A percentile compares a stretch with the other conserved stretches of the same genome.
Conservation (phyloP, 2,888 invertebrate genomes). For the Lochmaea capreae region DNA sequence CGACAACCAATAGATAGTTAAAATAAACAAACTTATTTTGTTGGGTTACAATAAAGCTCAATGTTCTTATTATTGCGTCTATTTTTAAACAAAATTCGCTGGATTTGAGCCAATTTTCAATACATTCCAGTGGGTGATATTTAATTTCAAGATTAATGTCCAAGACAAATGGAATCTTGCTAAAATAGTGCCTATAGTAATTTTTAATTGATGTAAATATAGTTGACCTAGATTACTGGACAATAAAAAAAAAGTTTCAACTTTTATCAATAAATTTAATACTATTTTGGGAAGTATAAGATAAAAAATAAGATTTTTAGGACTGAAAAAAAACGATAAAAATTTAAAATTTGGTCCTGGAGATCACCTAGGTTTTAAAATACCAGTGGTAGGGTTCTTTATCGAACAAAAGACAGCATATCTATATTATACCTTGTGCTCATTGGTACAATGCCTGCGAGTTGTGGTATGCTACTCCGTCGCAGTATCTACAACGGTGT, state of each 20-base stretch:
- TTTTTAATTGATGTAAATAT: not conserved
- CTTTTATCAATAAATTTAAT: not conserved
- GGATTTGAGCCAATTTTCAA: not conserved
- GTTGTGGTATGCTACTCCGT: too few species aligned
- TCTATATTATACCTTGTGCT: too few species aligned
- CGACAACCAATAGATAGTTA: not conserved
- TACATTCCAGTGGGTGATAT: not conserved
- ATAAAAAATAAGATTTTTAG: too few species aligned
- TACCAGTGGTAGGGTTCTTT: too few species aligned
- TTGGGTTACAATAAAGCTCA: conserved; percentile 6
- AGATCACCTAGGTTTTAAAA: too few species aligned
- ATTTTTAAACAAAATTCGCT: conserved; percentile 5
- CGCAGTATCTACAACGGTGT: too few species aligned
- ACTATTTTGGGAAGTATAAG: too few species aligned
- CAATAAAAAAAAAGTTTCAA: not conserved
- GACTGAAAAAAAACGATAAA: too few species aligned
- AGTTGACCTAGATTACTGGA: not conserved
- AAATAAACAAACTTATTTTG: not conserved
- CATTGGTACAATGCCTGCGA: too few species aligned
- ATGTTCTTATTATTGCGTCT: not conserved
- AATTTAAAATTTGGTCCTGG: too few species aligned
- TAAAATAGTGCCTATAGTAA: not conserved
- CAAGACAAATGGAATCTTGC: not conserved
- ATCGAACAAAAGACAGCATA: too few species aligned
- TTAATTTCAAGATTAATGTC: conserved; percentile 1